Conservation (phyloP, 2,113 vertebrate species). For the Rissa tridactyla region DNA sequence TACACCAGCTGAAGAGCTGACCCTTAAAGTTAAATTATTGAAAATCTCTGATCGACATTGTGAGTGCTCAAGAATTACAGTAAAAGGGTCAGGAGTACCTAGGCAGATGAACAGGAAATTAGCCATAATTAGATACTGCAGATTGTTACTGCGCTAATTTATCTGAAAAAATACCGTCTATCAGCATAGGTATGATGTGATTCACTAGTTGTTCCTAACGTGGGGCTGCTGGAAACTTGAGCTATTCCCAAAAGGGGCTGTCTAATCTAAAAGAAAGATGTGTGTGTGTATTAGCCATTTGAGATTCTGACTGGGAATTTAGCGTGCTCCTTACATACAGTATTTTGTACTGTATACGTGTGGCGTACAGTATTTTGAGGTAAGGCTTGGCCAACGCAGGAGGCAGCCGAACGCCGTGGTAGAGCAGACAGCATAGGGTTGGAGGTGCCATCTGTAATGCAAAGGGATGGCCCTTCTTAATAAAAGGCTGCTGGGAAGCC, state of each 20-base stretch:
- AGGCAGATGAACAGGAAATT: conserved; percentile 45
- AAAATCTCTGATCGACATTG: conserved; percentile 28
- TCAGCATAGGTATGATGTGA: background rate
- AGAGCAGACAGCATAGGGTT: background rate
- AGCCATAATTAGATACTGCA: conserved; percentile 22
- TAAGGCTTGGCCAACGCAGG: background rate
- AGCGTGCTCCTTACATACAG: fast-evolving
- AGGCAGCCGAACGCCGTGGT: fast-evolving
- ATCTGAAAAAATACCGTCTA: background rate
- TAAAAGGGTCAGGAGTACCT: conserved; percentile 35
- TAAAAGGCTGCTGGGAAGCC: background rate
- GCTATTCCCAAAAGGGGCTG: background rate
- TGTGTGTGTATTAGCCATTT: fast-evolving
- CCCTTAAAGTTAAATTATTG: conserved; percentile 41
- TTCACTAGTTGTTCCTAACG: background rate
- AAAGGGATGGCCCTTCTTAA: background rate
- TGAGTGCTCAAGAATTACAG: conserved; percentile 34
- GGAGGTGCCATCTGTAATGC: fast-evolving
- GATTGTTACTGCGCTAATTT: background rate
- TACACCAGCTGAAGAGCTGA: conserved; percentile 17
- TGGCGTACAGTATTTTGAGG: fast-evolving
- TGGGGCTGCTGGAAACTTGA: background rate
- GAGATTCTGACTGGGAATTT: fast-evolving
- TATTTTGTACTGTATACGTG: too few relatives aligned
- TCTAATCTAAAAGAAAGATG: background rate